phyloP scores from a whole-genome alignment of 2,888 invertebrate genomes.

The Chloromyia formosa region DNA sequence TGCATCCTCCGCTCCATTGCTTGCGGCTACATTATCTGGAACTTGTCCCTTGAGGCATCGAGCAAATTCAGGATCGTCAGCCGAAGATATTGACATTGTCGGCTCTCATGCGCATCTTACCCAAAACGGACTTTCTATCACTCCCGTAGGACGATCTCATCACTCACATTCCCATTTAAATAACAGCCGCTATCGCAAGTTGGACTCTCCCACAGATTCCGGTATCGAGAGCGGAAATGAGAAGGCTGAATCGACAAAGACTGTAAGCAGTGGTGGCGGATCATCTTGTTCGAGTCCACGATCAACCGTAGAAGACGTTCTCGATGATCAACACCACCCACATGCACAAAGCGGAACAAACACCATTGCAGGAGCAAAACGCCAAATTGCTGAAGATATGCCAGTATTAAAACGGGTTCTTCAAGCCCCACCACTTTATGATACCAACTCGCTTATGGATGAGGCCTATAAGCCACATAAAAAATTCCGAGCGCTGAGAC shows the following conservation, averaged over 20 bases:
- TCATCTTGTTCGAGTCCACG: conserved; percentile 88
- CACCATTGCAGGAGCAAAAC: conserved; percentile 57
- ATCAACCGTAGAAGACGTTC: conserved; percentile 82
- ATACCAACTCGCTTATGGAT: conserved; percentile 90
- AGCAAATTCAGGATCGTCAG: conserved; percentile 81
- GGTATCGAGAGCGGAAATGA: conserved; percentile 94
- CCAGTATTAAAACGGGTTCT: conserved; percentile 91
- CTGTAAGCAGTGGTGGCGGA: conserved; percentile 76
- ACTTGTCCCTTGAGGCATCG: conserved; percentile 78
- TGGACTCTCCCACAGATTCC: conserved; percentile 92
- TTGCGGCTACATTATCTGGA: conserved; percentile 76
- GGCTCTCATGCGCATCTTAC: conserved; percentile 74
- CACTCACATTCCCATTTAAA: conserved; percentile 55
- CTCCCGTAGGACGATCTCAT: conserved; percentile 68
- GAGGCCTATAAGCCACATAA: conserved; percentile 96
- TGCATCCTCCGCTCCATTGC: conserved; percentile 77
- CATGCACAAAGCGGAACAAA: conserved; percentile 49
- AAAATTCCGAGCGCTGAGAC: conserved; percentile 87
- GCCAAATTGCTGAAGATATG: conserved; percentile 84
- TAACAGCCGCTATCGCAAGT: conserved; percentile 78
- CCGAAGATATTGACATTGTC: conserved; percentile 71
- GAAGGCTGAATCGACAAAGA: conserved; percentile 78
- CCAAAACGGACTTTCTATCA: conserved; percentile 78
- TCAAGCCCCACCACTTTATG: conserved; percentile 90
- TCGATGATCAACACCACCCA: conserved; percentile 66